Evolutionary conservation across 2,888 invertebrate species (phyloP).

Genomic region (Agapetus fuscipes): DNA sequence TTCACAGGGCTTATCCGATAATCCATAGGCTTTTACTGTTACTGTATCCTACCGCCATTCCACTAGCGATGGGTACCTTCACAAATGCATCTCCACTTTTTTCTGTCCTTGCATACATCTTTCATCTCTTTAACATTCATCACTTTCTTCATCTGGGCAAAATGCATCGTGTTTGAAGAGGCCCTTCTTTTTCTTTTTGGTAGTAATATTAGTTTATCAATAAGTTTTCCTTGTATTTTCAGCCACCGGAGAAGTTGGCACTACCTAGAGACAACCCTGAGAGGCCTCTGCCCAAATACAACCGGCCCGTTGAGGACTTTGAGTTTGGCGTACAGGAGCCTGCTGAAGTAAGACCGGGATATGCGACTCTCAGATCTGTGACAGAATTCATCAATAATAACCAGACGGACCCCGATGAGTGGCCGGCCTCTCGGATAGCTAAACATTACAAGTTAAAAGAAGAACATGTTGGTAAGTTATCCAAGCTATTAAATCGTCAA

Average conservation of each 20-base stretch:
- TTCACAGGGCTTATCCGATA: too few relatives aligned
- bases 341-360: constrained; percentile 40
- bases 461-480: constrained; percentile 37
- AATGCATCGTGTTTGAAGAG: too few relatives aligned
- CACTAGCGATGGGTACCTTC: too few relatives aligned
- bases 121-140: too few relatives aligned
- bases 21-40: too few relatives aligned
- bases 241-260: background rate
- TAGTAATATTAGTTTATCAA: too few relatives aligned
- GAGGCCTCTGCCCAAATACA: constrained; percentile 15
- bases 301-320: constrained; percentile 32
- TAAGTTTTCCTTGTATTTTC: background rate
- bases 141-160: too few relatives aligned
- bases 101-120: too few relatives aligned
- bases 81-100: too few relatives aligned
- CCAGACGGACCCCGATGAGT: constrained; percentile 39
- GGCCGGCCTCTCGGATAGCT: constrained; percentile 44
- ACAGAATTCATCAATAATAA: constrained; percentile 50
- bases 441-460: constrained; percentile 47
- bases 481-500: background rate
- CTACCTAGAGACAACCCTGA: constrained; percentile 6
- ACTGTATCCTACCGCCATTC: too few relatives aligned
- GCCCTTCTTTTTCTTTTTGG: too few relatives aligned
- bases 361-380: constrained; percentile 45
- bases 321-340: constrained; percentile 54